Conservation (phyloP, 2,888 invertebrate species). For the Chymomyza caudatula region DNA sequence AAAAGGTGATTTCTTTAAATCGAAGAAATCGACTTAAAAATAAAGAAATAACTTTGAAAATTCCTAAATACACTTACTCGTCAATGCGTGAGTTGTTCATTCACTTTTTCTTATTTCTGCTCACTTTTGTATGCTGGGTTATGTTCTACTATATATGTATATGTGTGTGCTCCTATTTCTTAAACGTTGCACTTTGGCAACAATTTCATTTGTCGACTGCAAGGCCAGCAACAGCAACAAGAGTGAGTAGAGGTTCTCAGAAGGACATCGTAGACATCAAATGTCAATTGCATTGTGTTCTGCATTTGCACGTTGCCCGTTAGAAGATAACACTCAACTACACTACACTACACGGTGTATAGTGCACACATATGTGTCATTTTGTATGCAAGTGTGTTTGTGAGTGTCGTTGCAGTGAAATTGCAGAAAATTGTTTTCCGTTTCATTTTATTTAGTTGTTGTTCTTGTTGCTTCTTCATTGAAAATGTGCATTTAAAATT, state of each 20-base stretch:
- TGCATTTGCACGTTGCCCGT: neutral
- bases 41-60: no score
- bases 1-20: no score
- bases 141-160: neutral
- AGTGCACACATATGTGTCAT: neutral
- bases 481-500: slow-evolving; percentile 71
- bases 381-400: neutral
- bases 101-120: no score
- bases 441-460: slow-evolving; percentile 56
- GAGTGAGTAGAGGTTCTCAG: neutral
- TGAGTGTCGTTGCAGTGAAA: slow-evolving; percentile 60
- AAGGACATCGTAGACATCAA: neutral
- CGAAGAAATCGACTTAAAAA: no score
- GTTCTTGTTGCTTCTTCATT: slow-evolving; percentile 50
- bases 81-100: no score
- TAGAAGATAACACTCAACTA: neutral
- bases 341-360: neutral
- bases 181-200: slow-evolving; percentile 63
- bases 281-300: neutral
- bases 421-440: slow-evolving; percentile 71
- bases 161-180: slow-evolving; percentile 32
- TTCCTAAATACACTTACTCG: no score
- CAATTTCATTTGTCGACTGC: slow-evolving; percentile 28
- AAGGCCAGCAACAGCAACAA: neutral
- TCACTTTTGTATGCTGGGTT: neutral